These are phyloP conservation scores for Nilaparvata lugens DNA, from an alignment of 1,140 invertebrate genomes.

Conservation along the genomic window DNA sequence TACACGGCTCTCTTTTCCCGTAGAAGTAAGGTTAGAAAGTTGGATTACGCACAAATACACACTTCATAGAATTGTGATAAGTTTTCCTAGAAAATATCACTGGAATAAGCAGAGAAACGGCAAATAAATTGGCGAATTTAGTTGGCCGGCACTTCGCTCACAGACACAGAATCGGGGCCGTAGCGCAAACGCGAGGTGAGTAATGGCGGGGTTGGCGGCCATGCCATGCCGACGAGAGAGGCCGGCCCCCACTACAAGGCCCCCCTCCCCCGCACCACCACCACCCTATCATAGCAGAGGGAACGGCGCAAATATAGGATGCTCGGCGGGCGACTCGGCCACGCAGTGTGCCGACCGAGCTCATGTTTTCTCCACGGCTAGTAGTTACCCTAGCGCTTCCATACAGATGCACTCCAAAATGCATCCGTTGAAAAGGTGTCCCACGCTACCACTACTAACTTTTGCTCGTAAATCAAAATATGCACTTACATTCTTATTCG, in stretches of 20 bases:
- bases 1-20: too few species aligned
- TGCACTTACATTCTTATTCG: too few species aligned
- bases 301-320: conserved; percentile 25
- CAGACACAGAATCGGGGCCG: too few species aligned
- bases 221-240: neutral
- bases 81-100: too few species aligned
- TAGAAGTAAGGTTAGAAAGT: too few species aligned
- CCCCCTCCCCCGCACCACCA: conserved; percentile 6
- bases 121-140: too few species aligned
- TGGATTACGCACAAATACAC: too few species aligned
- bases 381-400: neutral
- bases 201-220: conserved; percentile 10
- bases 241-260: conserved; percentile 4
- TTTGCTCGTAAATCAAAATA: too few species aligned
- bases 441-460: too few species aligned
- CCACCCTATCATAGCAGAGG: neutral
- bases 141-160: too few species aligned
- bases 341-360: conserved; percentile 16
- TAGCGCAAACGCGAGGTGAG: neutral
- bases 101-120: too few species aligned
- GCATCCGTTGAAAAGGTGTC: neutral
- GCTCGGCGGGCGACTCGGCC: conserved; percentile 15
- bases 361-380: neutral
- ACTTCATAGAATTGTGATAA: too few species aligned
- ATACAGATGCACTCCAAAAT: neutral